Conservation (phyloP, 2,113 vertebrate species). For the Thunnus maccoyii region DNA sequence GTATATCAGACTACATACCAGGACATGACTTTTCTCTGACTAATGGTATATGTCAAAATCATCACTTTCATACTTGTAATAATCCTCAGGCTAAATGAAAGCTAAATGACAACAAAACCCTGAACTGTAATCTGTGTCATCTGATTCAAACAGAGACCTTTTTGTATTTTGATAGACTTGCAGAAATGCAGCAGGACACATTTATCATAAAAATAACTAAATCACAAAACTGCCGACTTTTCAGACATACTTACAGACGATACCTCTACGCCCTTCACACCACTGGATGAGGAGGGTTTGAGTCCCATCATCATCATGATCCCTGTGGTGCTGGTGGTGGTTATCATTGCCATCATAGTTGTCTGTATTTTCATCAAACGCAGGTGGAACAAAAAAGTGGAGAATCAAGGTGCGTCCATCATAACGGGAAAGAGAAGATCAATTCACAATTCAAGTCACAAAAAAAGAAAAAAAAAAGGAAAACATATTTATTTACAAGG, state of each 20-base stretch:
- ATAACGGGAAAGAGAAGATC: background rate
- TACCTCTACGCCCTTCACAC: background rate
- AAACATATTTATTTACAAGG: too few relatives aligned
- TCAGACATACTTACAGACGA: too few relatives aligned
- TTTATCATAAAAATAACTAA: background rate
- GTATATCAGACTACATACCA: slow-evolving; percentile 16
- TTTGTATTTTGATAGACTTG: background rate
- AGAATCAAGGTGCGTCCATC: slow-evolving; percentile 54
- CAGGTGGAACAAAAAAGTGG: slow-evolving; percentile 41
- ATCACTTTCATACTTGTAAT: background rate
- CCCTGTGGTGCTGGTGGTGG: slow-evolving; percentile 58
- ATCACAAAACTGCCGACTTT: too few relatives aligned
- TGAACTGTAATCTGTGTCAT: background rate
- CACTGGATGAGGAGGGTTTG: rapidly evolving
- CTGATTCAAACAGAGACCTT: background rate
- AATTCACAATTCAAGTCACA: background rate
- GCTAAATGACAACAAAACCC: background rate
- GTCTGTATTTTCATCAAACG: slow-evolving; percentile 55
- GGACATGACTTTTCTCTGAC: background rate
- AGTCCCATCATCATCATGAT: slow-evolving; percentile 60
- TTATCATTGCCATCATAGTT: slow-evolving; percentile 58
- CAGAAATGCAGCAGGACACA: background rate
- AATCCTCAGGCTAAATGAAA: background rate
- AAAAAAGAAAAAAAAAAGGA: too few relatives aligned
- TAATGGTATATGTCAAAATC: background rate